phyloP scores from a whole-genome alignment of 2,113 vertebrate genomes.

The Ciconia boyciana region DNA sequence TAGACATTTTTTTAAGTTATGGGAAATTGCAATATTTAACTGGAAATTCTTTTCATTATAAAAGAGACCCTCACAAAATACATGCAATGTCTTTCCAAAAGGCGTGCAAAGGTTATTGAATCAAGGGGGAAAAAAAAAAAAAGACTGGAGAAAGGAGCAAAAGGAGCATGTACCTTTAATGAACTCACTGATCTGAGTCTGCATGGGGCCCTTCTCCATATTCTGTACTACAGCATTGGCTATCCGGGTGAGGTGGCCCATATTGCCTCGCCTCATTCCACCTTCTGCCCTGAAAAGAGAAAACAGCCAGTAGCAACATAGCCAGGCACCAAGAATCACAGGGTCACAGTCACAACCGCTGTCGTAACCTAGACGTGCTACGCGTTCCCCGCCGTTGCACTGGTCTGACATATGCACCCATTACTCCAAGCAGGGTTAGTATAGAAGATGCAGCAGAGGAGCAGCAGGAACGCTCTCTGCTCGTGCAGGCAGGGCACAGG shows the following conservation, averaged over 20 bases:
- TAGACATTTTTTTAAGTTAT: neutral
- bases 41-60: neutral
- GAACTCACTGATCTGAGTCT: slow-evolving; percentile 84
- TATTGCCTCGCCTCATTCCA: slow-evolving; percentile 90
- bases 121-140: too few relatives aligned
- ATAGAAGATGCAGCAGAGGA: neutral
- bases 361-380: rapidly evolving
- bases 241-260: slow-evolving; percentile 95
- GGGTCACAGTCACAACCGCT: too few relatives aligned
- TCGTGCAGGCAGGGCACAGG: neutral
- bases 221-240: slow-evolving; percentile 94
- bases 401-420: rapidly evolving
- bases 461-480: neutral
- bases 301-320: neutral
- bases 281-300: slow-evolving; percentile 81
- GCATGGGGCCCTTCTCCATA: slow-evolving; percentile 88
- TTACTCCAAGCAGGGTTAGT: neutral
- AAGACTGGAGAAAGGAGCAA: neutral
- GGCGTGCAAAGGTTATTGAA: neutral
- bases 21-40: neutral
- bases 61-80: neutral
- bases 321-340: rapidly evolving
- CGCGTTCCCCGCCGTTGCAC: too few relatives aligned
- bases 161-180: slow-evolving; percentile 81
- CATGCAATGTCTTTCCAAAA: neutral